These are phyloP conservation scores for Odocoileus hemionus DNA, from an alignment of 2,113 vertebrate species.

Conservation along the genomic window DNA sequence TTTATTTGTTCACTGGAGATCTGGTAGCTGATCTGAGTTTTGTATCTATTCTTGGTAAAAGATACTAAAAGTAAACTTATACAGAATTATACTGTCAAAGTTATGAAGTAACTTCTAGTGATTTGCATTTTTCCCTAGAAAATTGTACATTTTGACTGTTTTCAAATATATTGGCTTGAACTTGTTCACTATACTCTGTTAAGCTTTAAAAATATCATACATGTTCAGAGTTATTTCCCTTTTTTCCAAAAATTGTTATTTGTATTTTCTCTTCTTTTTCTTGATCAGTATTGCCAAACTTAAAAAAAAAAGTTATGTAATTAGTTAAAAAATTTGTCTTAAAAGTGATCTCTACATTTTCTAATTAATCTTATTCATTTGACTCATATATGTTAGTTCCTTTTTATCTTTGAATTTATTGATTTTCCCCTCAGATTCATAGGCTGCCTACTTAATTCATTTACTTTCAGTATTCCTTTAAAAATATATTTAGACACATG, in stretches of 20 bases:
- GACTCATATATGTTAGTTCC: not conserved
- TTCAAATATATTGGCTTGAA: not conserved
- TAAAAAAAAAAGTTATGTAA: not conserved
- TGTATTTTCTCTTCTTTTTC: not conserved
- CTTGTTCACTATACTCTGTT: not conserved
- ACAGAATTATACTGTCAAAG: not conserved
- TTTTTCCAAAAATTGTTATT: not conserved
- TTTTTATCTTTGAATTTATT: not conserved
- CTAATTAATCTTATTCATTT: not conserved
- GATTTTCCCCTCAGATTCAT: not conserved
- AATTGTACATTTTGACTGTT: not conserved
- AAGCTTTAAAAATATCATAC: not conserved
- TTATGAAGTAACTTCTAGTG: not conserved
- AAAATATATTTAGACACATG: not conserved
- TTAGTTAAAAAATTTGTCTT: not conserved
- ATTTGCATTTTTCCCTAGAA: not conserved
- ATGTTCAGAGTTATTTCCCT: not conserved
- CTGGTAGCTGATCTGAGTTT: not conserved
- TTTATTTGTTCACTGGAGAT: not conserved
- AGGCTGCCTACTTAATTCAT: not conserved
- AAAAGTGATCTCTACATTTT: not conserved
- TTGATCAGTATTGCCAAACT: not conserved
- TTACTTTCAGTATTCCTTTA: slow-evolving; percentile 8
- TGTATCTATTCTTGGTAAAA: not conserved
- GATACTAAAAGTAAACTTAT: not conserved